These are phyloP conservation scores for Paragorgia papillata DNA, from an alignment of 92 coral and sea anemone genomes.

Conservation along the genomic window DNA sequence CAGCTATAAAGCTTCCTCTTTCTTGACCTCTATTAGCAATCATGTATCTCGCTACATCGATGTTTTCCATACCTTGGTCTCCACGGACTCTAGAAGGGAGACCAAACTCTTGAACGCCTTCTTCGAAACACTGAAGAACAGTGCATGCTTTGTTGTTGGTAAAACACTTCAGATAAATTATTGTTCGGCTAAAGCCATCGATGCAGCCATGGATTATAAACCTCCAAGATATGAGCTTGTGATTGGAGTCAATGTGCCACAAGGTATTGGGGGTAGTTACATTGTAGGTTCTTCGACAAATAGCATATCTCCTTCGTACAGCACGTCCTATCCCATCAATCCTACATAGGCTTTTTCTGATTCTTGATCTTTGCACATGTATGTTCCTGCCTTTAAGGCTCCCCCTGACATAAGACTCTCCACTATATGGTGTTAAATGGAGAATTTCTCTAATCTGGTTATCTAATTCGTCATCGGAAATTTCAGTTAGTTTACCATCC, in stretches of 20 bases:
- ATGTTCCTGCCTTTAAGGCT: slow-evolving; percentile 41
- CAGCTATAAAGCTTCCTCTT: slow-evolving; percentile 47
- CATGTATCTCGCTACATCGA: slow-evolving; percentile 54
- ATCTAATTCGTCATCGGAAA: slow-evolving; percentile 32
- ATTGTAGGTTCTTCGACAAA: slow-evolving; percentile 41
- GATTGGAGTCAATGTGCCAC: slow-evolving; percentile 56
- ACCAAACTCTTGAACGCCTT: slow-evolving; percentile 42
- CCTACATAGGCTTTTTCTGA: slow-evolving; percentile 18
- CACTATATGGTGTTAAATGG: slow-evolving; percentile 43
- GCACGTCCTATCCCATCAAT: neutral
- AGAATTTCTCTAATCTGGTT: too few relatives aligned
- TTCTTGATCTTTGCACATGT: slow-evolving; percentile 45
- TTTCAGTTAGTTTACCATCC: too few relatives aligned
- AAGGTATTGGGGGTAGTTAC: slow-evolving; percentile 39
- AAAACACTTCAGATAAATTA: slow-evolving; percentile 44
- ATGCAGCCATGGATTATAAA: slow-evolving; percentile 36
- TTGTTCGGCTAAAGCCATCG: slow-evolving; percentile 50
- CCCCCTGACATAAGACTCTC: slow-evolving; percentile 47
- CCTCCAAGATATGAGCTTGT: slow-evolving; percentile 23
- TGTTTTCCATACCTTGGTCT: slow-evolving; percentile 52
- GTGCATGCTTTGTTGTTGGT: slow-evolving; percentile 45
- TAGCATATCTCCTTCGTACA: slow-evolving; percentile 48
- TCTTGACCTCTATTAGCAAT: slow-evolving; percentile 40
- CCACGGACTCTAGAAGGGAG: slow-evolving; percentile 52
- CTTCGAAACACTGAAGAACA: slow-evolving; percentile 42